These are phyloP conservation scores for Siderastrea radians DNA, from an alignment of 92 coral and sea anemone genomes.

Conservation along the genomic window DNA sequence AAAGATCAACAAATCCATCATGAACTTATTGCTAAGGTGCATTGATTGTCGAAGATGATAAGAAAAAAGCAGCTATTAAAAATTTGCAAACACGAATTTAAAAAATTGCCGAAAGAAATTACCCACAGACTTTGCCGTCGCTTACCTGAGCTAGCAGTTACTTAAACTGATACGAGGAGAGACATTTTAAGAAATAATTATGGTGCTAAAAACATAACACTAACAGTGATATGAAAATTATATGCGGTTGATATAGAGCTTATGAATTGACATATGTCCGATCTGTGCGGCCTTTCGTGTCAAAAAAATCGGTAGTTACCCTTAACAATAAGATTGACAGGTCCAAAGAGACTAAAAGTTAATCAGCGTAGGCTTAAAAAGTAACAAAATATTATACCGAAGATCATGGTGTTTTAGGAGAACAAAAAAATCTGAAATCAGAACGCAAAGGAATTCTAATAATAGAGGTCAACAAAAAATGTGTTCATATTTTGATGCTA, in stretches of 20 bases:
- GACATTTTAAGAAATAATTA: too few relatives aligned
- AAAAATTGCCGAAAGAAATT: too few relatives aligned
- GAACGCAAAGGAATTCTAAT: too few relatives aligned
- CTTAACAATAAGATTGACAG: too few relatives aligned
- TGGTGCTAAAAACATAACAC: too few relatives aligned
- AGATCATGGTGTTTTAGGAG: too few relatives aligned
- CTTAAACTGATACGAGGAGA: too few relatives aligned
- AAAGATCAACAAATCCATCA: constrained; percentile 32
- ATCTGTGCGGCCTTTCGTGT: not conserved
- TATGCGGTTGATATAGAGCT: not conserved
- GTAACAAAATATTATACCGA: not conserved
- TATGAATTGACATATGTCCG: not conserved
- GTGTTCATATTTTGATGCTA: too few relatives aligned
- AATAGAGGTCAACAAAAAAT: too few relatives aligned
- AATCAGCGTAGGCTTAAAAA: not conserved
- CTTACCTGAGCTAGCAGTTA: too few relatives aligned
- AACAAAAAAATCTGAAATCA: not conserved
- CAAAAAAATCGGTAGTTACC: not conserved
- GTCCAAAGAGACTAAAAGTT: not conserved
- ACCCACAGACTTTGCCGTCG: too few relatives aligned
- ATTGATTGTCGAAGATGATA: not conserved
- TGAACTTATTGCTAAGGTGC: not conserved
- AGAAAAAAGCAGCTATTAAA: not conserved
- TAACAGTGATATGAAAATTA: not conserved
- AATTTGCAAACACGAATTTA: not conserved